A percentile compares a stretch with the other conserved stretches of the same genome.
These are phyloP conservation scores for Eptatretus atami DNA, from an alignment of 2,797 vertebrate species.

Conservation along the genomic window DNA sequence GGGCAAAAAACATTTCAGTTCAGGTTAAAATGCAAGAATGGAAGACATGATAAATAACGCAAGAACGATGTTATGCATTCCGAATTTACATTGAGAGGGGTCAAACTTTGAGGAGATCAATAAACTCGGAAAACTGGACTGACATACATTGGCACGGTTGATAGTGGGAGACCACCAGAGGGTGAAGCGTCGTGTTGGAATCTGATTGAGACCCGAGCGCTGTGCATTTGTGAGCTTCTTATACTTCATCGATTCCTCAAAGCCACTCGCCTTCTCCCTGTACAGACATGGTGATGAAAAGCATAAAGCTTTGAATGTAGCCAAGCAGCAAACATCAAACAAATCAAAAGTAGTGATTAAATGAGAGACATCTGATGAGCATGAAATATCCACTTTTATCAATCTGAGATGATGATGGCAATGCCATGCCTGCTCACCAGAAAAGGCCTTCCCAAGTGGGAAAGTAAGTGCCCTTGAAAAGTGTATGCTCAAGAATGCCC, in stretches of 20 bases:
- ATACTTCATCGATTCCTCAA: slow-evolving; percentile 99
- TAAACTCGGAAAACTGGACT: neutral
- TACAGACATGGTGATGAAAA: neutral
- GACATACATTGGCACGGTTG: slow-evolving; percentile 78
- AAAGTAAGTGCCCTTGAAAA: slow-evolving; percentile 98
- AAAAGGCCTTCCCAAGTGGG: slow-evolving; percentile 98
- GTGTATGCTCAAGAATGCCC: slow-evolving; percentile 86
- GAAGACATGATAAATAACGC: too few relatives aligned
- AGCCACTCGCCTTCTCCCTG: slow-evolving; percentile 97
- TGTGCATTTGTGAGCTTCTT: slow-evolving; percentile 98
- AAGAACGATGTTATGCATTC: too few relatives aligned
- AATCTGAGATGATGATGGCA: neutral
- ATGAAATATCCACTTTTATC: neutral
- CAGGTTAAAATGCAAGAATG: too few relatives aligned
- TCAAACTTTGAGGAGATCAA: neutral
- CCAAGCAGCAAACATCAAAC: neutral
- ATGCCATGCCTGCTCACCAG: slow-evolving; percentile 28
- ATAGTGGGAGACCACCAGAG: slow-evolving; percentile 99
- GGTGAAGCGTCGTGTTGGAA: slow-evolving; percentile 94
- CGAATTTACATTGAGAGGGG: too few relatives aligned
- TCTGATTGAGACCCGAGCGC: slow-evolving; percentile 92
- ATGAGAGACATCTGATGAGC: neutral
- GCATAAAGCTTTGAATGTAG: too few relatives aligned
- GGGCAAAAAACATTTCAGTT: too few relatives aligned
- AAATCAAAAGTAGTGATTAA: neutral